Base-by-base conservation (phyloP, 2,888 invertebrate species). In the Asteroscopus sphinx region DNA sequence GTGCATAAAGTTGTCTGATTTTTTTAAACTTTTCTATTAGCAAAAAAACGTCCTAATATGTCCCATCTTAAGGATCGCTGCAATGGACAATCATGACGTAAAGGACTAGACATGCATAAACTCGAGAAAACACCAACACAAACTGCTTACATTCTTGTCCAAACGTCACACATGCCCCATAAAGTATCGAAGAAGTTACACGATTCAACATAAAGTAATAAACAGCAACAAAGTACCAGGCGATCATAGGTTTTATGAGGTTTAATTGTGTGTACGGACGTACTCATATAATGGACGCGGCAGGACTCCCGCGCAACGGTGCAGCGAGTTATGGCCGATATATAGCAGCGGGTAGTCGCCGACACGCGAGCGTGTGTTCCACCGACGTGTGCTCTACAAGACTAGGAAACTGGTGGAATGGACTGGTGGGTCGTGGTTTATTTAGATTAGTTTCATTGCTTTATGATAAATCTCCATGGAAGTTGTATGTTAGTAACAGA, bases 211-310 rank as follows among this genome's bases (percentile, higher is more conserved):
- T 60, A 60, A 40, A 51, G 61, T 53, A 74, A 76, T 76, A 76
- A 77, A 73, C 68, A 69, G 53, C 63, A 58, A 68, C 68, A 70
- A 80, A 78, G 80, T 79, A 80, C 79, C 68, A 82, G 82, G 82
- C 66, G 73, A 80, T 83, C 83, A 83, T 82, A 76, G 76, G 82
- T 79, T 84, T 83, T 86, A 86, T 85, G 81, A 80, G 77, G 73
- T 83, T 86, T 86, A 86, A 86, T 85, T 82, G 86, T 81, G 84
- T 83, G 82, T 75, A 76, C 70, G 74, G 68, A 69, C 79, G 73
- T 69, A 69, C 68, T 79, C 70, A 81, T 82, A 80, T 84, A 86
- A 86, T 85, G 83, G 83, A 76, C 87, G 80, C 88, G 76, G 77
- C 86, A 72, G 88, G 88, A 85, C 77, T 77, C 80, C 82, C 59